Evolutionary conservation across 2,888 invertebrate species (phyloP), one percentile per base, ranked within the genome.

Genomic region (Lasioglossum vierecki): DNA sequence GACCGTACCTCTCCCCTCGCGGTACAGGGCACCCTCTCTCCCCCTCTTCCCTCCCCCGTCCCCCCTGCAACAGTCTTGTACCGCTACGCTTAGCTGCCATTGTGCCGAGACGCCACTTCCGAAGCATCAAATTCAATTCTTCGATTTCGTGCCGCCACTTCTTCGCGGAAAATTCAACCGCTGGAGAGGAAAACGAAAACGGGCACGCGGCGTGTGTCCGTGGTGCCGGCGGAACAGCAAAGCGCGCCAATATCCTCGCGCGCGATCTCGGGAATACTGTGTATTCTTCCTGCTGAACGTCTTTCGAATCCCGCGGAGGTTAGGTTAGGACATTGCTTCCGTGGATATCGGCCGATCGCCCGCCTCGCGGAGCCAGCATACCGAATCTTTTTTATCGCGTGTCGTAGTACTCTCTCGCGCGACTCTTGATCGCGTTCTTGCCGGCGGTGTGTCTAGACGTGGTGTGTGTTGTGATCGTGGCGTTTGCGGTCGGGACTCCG

Each of bases 51-150:
- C 74, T 77, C 88, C 83, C 76, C 80, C 88, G 82, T 80, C 79
- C 76, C 82, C 88, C 83, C 63, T 63, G 63, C 63, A 63, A 82
- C 81, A 75, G 85, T 91, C 92, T 91, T 91, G 91, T 91, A 92
- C 93, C 92, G 92, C 92, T 93, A 93, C 92, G 93, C 92, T 94
- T 93, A 93, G 94, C 92, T 94, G 93, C 93, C 93, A 94, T 93
- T 94, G 93, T 93, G 93, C 93, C 90, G 93, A 93, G 94, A 94
- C 93, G 94, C 94, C 91, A 93, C 93, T 94, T 94, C 93, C 94
- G 93, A 94, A 93, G 93, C 92, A 93, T 93, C 93, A 92, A 93
- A 93, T 92, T 93, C 88, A 90, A 92, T 93, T 93, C 91, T 90
- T 90, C 84, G 82, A 89, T 89, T 82, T 73, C 68, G 82, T 70